phyloP scores from a whole-genome alignment of 2,888 invertebrate species.

The Pandemis corylana region DNA sequence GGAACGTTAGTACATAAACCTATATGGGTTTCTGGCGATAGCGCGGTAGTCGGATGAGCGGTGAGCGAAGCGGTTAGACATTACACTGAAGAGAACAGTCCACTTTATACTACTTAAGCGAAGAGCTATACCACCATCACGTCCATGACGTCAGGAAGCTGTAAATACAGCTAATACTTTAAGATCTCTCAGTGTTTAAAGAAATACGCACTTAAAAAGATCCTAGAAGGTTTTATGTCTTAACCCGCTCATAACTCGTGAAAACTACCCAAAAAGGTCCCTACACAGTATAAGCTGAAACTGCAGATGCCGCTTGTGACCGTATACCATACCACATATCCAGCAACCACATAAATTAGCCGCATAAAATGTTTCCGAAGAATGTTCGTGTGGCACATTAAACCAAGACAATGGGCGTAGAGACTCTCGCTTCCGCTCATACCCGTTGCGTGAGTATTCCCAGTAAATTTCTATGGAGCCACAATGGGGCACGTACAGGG shows the following conservation, averaged over 20 bases:
- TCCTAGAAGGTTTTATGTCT: too few species aligned
- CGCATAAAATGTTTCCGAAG: not conserved
- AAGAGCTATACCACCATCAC: too few species aligned
- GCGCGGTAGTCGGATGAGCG: not conserved
- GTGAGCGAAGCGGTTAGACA: not conserved
- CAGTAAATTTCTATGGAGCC: slow-evolving; percentile 41
- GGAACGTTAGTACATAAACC: slow-evolving; percentile 8
- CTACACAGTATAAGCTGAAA: too few species aligned
- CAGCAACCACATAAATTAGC: not conserved
- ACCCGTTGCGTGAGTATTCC: slow-evolving; percentile 41
- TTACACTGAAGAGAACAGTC: not conserved
- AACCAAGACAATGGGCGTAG: slow-evolving; percentile 31
- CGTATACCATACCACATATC: not conserved
- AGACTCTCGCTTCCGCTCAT: slow-evolving; percentile 29
- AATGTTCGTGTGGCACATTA: slow-evolving; percentile 22
- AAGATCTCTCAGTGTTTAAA: too few species aligned
- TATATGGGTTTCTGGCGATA: slow-evolving; percentile 7
- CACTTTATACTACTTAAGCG: not conserved
- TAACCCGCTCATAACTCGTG: not conserved
- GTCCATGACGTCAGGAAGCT: too few species aligned
- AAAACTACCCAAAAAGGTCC: too few species aligned
- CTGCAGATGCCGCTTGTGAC: not conserved
- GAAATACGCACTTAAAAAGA: too few species aligned
- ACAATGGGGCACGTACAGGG: slow-evolving; percentile 45
- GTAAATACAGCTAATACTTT: too few species aligned